Evolutionary conservation across 2,888 invertebrate species (phyloP).

Genomic region (Cremastinae sp.): DNA sequence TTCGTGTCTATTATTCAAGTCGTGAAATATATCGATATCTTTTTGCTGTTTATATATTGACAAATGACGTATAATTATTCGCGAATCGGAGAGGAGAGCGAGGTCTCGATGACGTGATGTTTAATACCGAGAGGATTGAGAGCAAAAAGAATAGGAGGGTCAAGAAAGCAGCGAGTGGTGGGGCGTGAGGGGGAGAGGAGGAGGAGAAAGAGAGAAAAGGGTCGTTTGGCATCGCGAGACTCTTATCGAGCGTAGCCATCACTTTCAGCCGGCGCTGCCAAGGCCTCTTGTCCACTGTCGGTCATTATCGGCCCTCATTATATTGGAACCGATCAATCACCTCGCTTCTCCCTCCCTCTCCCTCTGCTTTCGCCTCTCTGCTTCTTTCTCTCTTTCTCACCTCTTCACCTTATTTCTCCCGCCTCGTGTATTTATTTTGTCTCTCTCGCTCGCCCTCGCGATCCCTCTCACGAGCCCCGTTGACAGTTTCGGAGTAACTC

Average conservation of each 20-base stretch:
- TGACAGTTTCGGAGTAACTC: conserved; percentile 14
- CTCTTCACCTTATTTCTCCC: conserved; percentile 30
- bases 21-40: too few relatives aligned
- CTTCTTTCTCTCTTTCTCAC: conserved; percentile 22
- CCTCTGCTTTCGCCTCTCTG: conserved; percentile 39
- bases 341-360: conserved; percentile 62
- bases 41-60: too few relatives aligned
- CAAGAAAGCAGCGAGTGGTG: conserved; percentile 7
- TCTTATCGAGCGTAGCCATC: conserved; percentile 74
- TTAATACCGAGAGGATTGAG: conserved; percentile 16
- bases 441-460: conserved; percentile 41
- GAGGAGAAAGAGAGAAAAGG: too few relatives aligned
- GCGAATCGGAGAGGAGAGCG: not conserved
- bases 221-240: conserved; percentile 46
- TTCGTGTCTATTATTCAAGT: too few relatives aligned
- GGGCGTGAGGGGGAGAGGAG: conserved; percentile 27
- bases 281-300: conserved; percentile 75
- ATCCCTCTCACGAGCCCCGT: conserved; percentile 31
- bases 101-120: conserved; percentile 37
- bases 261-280: conserved; percentile 73
- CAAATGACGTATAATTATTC: too few relatives aligned
- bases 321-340: conserved; percentile 80
- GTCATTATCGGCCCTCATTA: conserved; percentile 80
- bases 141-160: conserved; percentile 1
- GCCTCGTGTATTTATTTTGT: conserved; percentile 48